Evolutionary conservation across 2,888 invertebrate genomes (phyloP).

Genomic region (Andrena chrysosceles): DNA sequence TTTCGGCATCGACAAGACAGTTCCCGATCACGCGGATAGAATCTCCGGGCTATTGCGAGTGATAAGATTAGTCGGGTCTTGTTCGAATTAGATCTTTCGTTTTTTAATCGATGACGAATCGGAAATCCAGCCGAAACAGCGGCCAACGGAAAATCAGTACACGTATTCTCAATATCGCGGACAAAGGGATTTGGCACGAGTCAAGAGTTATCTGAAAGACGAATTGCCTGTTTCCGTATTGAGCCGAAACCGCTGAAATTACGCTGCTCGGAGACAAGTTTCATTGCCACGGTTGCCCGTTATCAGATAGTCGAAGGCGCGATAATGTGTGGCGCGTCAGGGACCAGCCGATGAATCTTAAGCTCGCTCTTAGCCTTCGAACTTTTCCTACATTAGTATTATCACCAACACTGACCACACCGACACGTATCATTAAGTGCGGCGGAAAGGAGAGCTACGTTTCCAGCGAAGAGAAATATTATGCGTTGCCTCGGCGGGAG

Average conservation of each 20-base stretch:
- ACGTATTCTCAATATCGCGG: not conserved
- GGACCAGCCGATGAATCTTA: constrained; percentile 4
- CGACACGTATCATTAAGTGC: not conserved
- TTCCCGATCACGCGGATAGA: constrained; percentile 58
- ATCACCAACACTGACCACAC: not conserved
- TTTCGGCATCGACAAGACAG: constrained; percentile 51
- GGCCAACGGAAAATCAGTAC: not conserved
- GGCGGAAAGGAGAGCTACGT: not conserved
- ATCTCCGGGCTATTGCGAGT: constrained; percentile 34
- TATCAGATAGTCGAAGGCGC: constrained; percentile 25
- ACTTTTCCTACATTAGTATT: not conserved
- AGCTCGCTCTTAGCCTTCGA: not conserved
- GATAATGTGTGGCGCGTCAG: constrained; percentile 22
- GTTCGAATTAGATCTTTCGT: constrained; percentile 58
- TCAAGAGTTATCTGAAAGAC: not conserved
- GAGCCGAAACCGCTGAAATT: constrained; percentile 9
- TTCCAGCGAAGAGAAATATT: constrained; percentile 1
- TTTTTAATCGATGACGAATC: constrained; percentile 23
- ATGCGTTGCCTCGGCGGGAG: constrained; percentile 1
- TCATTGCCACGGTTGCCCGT: constrained; percentile 39
- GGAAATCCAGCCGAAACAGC: constrained; percentile 2
- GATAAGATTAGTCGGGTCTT: constrained; percentile 69
- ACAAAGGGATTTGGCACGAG: not conserved
- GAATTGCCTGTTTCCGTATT: not conserved
- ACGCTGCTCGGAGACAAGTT: not conserved